A percentile compares a stretch with the other conserved stretches of the same genome.
Conservation (phyloP, 2,113 vertebrate species). For the Vanacampus margaritifer region DNA sequence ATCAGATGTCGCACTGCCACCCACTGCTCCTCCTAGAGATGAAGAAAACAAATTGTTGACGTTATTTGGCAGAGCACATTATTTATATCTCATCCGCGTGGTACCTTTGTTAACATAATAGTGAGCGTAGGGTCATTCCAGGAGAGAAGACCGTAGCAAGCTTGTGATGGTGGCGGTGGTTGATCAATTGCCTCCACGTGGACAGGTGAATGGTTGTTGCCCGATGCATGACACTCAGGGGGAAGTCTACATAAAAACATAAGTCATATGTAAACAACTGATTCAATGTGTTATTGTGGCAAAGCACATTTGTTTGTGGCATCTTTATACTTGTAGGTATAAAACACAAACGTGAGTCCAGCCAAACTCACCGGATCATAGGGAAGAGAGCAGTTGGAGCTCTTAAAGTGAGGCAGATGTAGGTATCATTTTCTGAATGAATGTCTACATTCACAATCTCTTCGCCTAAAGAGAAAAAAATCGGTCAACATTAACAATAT, state of each 20-base stretch:
- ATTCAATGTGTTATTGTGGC: not conserved
- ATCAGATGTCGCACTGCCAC: constrained; percentile 66
- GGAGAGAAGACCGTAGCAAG: constrained; percentile 62
- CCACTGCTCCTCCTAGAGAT: constrained; percentile 56
- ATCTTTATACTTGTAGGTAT: not conserved
- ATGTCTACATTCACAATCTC: constrained; percentile 47
- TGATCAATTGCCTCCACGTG: constrained; percentile 32
- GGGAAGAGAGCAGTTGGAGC: constrained; percentile 60
- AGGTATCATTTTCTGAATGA: constrained; percentile 31
- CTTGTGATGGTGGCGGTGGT: constrained; percentile 20
- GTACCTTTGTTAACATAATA: constrained; percentile 72
- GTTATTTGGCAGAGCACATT: not conserved
- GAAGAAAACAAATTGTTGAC: constrained; percentile 12
- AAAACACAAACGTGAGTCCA: constrained; percentile 2
- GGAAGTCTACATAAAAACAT: constrained; percentile 49
- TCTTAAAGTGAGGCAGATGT: constrained; percentile 66
- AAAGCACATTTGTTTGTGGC: not conserved
- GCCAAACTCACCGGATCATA: constrained; percentile 59
- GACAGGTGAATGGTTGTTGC: constrained; percentile 35
- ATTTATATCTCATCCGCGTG: not conserved
- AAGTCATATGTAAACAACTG: not conserved
- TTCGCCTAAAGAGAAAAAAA: constrained; percentile 39
- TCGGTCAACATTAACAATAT: not conserved
- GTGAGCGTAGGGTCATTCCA: constrained; percentile 63
- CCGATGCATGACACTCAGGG: constrained; percentile 50